A percentile compares a stretch with the other conserved stretches of the same genome.
These are phyloP conservation scores for Drosophila orosa DNA, from an alignment of 1,140 invertebrate genomes.

Conservation along the genomic window DNA sequence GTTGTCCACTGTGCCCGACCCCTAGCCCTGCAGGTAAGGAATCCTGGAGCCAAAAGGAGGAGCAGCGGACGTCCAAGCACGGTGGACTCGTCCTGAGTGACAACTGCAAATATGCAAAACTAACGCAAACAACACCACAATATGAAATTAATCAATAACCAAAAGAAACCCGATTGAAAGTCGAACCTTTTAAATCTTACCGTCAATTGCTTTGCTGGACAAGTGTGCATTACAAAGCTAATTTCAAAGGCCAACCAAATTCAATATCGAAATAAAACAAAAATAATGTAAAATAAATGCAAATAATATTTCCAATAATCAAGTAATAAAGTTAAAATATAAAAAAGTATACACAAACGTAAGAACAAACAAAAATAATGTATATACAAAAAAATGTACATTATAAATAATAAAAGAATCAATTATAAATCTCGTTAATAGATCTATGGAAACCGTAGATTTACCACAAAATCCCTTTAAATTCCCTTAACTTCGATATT, in stretches of 20 bases:
- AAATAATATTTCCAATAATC: slow-evolving; percentile 4
- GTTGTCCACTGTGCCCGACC: neutral
- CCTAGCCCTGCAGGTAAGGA: slow-evolving; percentile 27
- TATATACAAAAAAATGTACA: neutral
- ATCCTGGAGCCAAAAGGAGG: slow-evolving; percentile 1
- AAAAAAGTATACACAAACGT: neutral
- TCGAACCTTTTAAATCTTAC: slow-evolving; percentile 31
- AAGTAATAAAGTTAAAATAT: slow-evolving; percentile 17
- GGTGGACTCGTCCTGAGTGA: slow-evolving; percentile 43
- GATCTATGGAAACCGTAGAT: neutral
- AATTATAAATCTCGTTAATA: neutral
- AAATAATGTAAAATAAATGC: neutral
- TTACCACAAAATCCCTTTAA: neutral
- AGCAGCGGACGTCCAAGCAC: slow-evolving; percentile 15
- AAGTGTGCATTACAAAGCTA: slow-evolving; percentile 46
- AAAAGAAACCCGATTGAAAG: slow-evolving; percentile 14
- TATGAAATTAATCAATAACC: slow-evolving; percentile 64
- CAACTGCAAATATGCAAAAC: slow-evolving; percentile 62
- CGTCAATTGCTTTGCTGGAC: slow-evolving; percentile 40
- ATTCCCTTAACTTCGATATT: neutral
- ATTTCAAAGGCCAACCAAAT: slow-evolving; percentile 20
- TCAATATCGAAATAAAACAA: slow-evolving; percentile 12
- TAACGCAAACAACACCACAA: slow-evolving; percentile 42
- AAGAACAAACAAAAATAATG: too few relatives aligned
- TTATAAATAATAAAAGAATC: neutral